phyloP scores from a whole-genome alignment of 92 coral and sea anemone species.

The Isaurus tuberculatus region DNA sequence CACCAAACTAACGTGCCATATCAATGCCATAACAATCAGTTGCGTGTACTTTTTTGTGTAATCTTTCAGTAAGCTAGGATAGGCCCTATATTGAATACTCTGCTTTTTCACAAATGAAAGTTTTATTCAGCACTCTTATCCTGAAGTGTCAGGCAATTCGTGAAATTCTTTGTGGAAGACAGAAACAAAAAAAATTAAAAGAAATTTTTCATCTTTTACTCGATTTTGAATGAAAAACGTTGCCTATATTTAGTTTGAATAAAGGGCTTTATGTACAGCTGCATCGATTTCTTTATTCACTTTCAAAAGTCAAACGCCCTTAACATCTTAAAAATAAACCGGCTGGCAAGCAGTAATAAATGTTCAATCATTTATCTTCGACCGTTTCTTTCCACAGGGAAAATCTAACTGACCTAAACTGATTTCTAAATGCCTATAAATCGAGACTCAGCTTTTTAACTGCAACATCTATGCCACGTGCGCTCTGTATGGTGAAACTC shows the following conservation, averaged over 20 bases:
- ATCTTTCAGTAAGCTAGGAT: background rate
- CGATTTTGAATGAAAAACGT: background rate
- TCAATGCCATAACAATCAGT: background rate
- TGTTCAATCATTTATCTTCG: background rate
- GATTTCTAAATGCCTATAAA: too few species aligned
- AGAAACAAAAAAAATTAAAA: background rate
- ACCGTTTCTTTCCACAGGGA: background rate
- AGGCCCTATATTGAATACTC: background rate
- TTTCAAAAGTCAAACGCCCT: background rate
- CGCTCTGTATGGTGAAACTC: background rate
- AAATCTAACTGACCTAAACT: too few species aligned
- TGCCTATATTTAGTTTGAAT: background rate
- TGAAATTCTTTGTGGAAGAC: background rate
- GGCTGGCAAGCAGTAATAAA: background rate
- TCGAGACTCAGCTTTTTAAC: background rate
- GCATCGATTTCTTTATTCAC: background rate
- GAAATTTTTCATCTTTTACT: background rate
- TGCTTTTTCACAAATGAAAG: background rate
- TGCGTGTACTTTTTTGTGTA: slow-evolving; percentile 29
- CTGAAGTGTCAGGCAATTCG: background rate
- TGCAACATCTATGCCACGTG: background rate
- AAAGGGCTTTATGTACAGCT: background rate
- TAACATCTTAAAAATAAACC: background rate
- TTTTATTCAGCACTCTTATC: background rate
- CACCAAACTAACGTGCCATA: background rate